Base-by-base conservation (phyloP, 2,888 invertebrate genomes). In the Sclerodermus sp. region DNA sequence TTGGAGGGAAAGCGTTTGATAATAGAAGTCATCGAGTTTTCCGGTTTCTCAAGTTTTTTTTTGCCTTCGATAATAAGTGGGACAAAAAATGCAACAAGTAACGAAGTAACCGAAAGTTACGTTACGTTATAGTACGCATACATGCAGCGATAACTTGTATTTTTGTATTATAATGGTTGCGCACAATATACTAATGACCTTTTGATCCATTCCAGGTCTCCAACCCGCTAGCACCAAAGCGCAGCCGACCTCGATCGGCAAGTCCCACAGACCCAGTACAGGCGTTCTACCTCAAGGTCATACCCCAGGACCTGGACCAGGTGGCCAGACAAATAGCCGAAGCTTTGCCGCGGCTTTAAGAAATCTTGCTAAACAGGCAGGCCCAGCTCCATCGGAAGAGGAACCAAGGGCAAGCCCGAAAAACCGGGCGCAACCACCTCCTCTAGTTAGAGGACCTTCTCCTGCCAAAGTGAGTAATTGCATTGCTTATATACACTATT, bases 281-380 rank as follows among this genome's bases (percentile, higher is more conserved):
- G 75, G 73, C 49, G 75, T 74, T 54, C 64, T 75, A 72, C 75
- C 76, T 58, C 75, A 76, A 66, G 71, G 74, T 62, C 76, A 76
- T 51, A 74, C 75, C 45, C 70, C 76, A 36, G 80, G 79, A 44
- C 80, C 80, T 34, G 79, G 79, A 49, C 80, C 80, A 31, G 81
- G 80, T 58, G 69, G 75, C 43, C 76, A 68, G 57, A 77, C 71
- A 53, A 76, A 71, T 51, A 76, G 75, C 55, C 68, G 80, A 43
- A 93, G 93, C 51, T 95, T 95, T 82, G 94, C 95, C 45, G 93
- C 94, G 41, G 95, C 95, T 17, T 82, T 96, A 45, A 85, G 95
- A 51, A 92, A 91, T 76, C 84, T 95, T 62, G 95, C 95, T 57
- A 93, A 95, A 80, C 94, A 95, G 79, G 93, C 93, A 16, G 91